phyloP scores from a whole-genome alignment of 1,140 invertebrate species.

The Melipona quadrifasciata region DNA sequence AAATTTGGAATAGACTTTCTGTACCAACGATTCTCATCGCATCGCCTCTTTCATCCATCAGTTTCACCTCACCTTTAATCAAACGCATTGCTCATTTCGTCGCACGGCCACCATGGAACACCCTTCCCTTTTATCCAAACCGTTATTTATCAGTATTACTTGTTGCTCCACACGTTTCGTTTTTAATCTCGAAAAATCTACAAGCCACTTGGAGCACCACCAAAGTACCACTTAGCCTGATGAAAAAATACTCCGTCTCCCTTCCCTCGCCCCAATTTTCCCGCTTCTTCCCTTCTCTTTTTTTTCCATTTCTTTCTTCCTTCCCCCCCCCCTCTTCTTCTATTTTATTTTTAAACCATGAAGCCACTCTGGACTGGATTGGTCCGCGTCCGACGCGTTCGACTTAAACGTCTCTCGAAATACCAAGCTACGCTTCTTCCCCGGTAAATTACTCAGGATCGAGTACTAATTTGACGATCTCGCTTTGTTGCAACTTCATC shows the following conservation, averaged over 20 bases:
- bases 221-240: constrained; percentile 19
- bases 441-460: constrained; percentile 17
- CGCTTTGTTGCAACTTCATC: neutral
- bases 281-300: neutral
- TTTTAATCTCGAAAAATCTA: constrained; percentile 25
- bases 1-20: too few species aligned
- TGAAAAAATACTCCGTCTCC: constrained; percentile 7
- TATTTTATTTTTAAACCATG: neutral
- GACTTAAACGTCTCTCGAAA: neutral
- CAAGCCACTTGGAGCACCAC: neutral
- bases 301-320: neutral
- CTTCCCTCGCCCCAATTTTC: too few species aligned
- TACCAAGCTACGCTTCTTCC: neutral
- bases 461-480: constrained; percentile 21
- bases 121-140: neutral
- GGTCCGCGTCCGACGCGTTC: neutral
- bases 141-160: constrained; percentile 15
- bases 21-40: too few species aligned
- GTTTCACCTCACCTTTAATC: neutral
- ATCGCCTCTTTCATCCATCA: neutral
- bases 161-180: constrained; percentile 2
- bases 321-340: accelerated
- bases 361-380: neutral
- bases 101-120: neutral
- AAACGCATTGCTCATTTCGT: neutral